Evolutionary conservation across 2,797 vertebrate genomes (phyloP).

Genomic region (Podarcis siculus): DNA sequence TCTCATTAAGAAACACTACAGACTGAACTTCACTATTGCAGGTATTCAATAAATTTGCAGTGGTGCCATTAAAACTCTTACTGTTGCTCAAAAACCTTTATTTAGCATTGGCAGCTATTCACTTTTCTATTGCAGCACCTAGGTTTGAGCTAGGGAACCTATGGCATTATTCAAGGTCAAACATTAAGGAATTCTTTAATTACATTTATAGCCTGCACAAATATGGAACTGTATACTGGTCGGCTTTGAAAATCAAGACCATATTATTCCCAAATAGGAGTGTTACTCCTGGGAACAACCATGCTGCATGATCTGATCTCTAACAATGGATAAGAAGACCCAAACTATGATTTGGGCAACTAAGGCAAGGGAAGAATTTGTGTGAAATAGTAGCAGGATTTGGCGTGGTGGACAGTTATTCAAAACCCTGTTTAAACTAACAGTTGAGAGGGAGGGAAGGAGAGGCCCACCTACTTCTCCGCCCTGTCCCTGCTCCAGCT

Average conservation of each 20-base stretch:
- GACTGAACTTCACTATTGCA: background rate
- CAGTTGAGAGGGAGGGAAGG: no score
- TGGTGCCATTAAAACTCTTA: background rate
- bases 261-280: background rate
- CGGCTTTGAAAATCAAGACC: background rate
- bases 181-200: background rate
- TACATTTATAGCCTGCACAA: no score
- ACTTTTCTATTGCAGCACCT: background rate
- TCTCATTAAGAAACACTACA: conserved; percentile 1
- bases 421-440: no score
- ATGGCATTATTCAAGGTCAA: background rate
- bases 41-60: background rate
- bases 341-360: background rate
- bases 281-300: background rate
- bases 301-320: background rate
- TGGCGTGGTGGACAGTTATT: background rate
- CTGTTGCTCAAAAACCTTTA: background rate
- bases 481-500: no score
- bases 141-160: background rate
- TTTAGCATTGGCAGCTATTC: background rate
- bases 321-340: background rate
- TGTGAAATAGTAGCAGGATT: background rate
- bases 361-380: background rate
- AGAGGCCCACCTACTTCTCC: no score
- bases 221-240: background rate